A percentile compares a stretch with the other conserved stretches of the same genome.
Conservation (phyloP, 2,797 vertebrate species). For the Parauchenoglanis punctatus region DNA sequence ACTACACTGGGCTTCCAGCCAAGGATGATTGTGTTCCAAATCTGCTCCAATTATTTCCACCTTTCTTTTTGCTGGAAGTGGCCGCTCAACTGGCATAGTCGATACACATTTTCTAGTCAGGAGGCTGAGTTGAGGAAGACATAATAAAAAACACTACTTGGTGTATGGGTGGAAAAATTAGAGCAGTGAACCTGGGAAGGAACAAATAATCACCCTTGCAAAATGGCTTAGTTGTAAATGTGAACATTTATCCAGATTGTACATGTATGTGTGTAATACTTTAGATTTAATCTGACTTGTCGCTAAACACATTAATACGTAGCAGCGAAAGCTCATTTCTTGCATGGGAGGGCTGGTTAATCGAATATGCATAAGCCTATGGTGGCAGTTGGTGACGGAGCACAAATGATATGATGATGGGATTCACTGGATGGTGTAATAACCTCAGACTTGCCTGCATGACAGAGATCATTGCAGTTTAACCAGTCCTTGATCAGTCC, state of each 20-base stretch:
- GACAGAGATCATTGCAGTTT: conserved; percentile 21
- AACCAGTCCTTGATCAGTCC: conserved; percentile 27
- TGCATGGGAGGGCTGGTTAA: conserved; percentile 53
- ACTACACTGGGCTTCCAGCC: conserved; percentile 2
- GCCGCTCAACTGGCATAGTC: background rate
- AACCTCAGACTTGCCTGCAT: conserved; percentile 38
- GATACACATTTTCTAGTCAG: background rate
- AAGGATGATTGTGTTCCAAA: background rate
- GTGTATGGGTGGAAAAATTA: background rate
- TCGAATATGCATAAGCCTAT: conserved; percentile 39
- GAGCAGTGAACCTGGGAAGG: background rate
- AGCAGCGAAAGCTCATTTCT: conserved; percentile 50
- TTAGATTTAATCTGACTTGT: conserved; percentile 28
- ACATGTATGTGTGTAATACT: conserved; percentile 54
- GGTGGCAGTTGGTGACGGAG: conserved; percentile 47
- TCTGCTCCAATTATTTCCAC: background rate
- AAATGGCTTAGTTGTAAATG: conserved; percentile 42
- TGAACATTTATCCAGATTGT: conserved; percentile 22
- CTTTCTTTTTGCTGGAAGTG: background rate
- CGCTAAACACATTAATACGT: conserved; percentile 47
- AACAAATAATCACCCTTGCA: background rate
- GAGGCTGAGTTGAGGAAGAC: background rate
- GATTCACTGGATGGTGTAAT: conserved; percentile 59
- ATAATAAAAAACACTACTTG: background rate
- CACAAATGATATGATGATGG: conserved; percentile 59